phyloP scores from a whole-genome alignment of 2,797 vertebrate genomes.

The Apogon talboti region DNA sequence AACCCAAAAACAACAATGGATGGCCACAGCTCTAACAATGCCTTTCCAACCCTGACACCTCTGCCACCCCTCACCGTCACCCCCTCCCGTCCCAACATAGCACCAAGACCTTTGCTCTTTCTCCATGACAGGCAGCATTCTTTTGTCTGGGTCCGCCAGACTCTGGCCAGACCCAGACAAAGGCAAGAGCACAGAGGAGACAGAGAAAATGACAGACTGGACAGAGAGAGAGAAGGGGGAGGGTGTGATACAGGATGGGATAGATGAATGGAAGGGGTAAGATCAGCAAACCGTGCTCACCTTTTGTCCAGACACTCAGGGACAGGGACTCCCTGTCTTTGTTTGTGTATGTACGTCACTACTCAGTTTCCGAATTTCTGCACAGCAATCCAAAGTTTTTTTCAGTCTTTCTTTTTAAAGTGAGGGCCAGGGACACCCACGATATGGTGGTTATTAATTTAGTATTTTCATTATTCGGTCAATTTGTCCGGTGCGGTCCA shows the following conservation, averaged over 20 bases:
- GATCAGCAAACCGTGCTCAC: constrained; percentile 85
- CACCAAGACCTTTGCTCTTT: constrained; percentile 68
- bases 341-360: constrained; percentile 15
- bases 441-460: constrained; percentile 2
- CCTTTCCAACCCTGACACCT: constrained; percentile 81
- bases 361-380: constrained; percentile 31
- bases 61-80: constrained; percentile 77
- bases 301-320: constrained; percentile 84
- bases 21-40: constrained; percentile 87
- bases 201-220: constrained; percentile 59
- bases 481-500: constrained; percentile 26
- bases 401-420: constrained; percentile 16
- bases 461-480: constrained; percentile 7
- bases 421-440: not conserved
- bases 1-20: constrained; percentile 83
- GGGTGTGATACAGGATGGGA: constrained; percentile 70
- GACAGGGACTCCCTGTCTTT: constrained; percentile 59
- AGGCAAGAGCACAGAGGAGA: constrained; percentile 77
- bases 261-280: constrained; percentile 84
- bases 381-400: constrained; percentile 9
- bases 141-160: constrained; percentile 70
- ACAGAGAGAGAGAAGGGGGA: constrained; percentile 71
- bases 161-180: constrained; percentile 85
- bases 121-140: constrained; percentile 64
- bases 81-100: constrained; percentile 34